These are phyloP conservation scores for Netelia inedita DNA, from an alignment of 2,888 invertebrate species.

Conservation along the genomic window DNA sequence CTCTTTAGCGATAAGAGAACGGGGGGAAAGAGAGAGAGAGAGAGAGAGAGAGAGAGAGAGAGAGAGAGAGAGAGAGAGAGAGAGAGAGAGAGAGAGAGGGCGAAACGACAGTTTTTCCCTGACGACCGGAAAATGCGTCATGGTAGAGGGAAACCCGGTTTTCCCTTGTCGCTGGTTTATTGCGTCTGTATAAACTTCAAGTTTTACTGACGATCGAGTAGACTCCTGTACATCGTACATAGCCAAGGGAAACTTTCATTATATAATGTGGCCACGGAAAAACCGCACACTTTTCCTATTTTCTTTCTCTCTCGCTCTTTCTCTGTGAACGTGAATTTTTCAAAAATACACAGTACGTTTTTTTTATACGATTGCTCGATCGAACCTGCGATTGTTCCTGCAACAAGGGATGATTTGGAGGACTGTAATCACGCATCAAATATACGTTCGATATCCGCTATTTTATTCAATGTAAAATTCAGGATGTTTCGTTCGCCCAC, in stretches of 20 bases:
- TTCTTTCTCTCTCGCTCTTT: not conserved
- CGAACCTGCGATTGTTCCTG: too few relatives aligned
- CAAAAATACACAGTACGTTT: not conserved
- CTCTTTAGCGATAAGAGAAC: conserved; percentile 48
- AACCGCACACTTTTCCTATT: not conserved
- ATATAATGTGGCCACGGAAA: not conserved
- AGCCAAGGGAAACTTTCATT: conserved; percentile 26
- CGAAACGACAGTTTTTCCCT: not conserved
- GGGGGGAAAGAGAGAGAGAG: not conserved
- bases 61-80: not conserved
- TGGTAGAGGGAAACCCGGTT: not conserved
- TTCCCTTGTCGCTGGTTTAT: not conserved
- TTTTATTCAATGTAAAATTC: not conserved
- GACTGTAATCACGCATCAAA: too few relatives aligned
- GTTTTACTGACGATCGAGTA: conserved; percentile 24
- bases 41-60: not conserved
- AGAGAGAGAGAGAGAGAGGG: not conserved
- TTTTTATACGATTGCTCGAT: not conserved
- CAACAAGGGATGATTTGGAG: too few relatives aligned
- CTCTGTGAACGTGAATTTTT: not conserved
- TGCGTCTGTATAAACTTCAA: conserved; percentile 2
- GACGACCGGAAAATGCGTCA: not conserved
- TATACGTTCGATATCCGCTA: not conserved
- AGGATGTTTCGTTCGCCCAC: not conserved
- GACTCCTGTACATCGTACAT: not conserved